A percentile compares a stretch with the other conserved stretches of the same genome.
These are phyloP conservation scores for Catostylus mosaicus DNA, from an alignment of 30 jellyfish, hydroid and myxozoan species.

Conservation along the genomic window DNA sequence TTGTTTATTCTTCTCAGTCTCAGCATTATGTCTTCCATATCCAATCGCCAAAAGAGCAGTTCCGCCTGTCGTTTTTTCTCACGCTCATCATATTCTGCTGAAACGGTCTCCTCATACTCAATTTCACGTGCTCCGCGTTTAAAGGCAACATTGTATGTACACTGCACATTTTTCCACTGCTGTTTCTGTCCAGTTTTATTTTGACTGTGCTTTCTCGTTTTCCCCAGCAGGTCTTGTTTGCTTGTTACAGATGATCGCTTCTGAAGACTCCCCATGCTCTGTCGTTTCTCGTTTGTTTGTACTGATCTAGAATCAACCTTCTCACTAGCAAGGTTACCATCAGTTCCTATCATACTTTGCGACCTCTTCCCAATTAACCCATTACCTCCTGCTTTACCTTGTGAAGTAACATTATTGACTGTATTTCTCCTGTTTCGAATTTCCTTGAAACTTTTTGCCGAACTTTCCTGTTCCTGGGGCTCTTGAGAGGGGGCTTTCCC, in stretches of 20 bases:
- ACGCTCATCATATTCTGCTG: constrained; percentile 5
- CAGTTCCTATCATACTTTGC: not conserved
- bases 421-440: not conserved
- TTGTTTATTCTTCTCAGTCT: constrained; percentile 51
- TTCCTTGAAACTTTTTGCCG: not conserved
- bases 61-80: constrained; percentile 60
- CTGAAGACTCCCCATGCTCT: not conserved
- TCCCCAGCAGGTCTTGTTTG: not conserved
- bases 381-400: not conserved
- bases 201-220: not conserved
- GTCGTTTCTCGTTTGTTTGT: not conserved
- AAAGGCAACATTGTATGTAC: not conserved
- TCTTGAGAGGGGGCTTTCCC: not conserved
- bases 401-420: not conserved
- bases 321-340: not conserved
- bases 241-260: not conserved
- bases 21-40: constrained; percentile 67
- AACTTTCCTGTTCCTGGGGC: not conserved
- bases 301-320: not conserved
- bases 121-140: not conserved
- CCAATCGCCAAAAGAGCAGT: constrained; percentile 47
- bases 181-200: not conserved
- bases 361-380: not conserved
- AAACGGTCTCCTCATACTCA: not conserved
- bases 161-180: constrained; percentile 16